Base-by-base conservation (phyloP, 2,797 vertebrate genomes). In the Capromys pilorides region DNA sequence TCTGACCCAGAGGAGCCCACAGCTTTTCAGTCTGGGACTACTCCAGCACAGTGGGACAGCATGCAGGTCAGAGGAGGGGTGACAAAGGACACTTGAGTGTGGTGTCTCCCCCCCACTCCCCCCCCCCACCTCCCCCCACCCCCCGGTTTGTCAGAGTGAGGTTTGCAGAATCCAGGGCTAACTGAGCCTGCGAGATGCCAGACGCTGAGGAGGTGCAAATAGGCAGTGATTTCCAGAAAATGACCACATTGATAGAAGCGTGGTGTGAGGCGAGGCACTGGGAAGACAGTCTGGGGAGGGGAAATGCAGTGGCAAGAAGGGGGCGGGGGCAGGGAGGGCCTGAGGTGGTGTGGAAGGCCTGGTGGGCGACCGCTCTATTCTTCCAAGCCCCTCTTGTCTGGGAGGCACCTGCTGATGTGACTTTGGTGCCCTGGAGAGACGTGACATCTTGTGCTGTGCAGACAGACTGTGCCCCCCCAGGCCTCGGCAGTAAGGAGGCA, bases 281-380 rank as follows among this genome's bases (percentile, higher is more conserved):
- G n/a, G 36, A 13, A 81, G 33, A 91, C 45, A n/a, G 39, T 19
- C 49, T 22, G 6, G 49, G 39, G 13, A 57, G 49, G 26, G 82
- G 45, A 61, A 61, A 66, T 6, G 11, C 4, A 6, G 78, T n/a
- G 22, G 24, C 22, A n/a, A 66, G 6, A 33, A n/a, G 28, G 24
- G 12, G 33, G n/a, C n/a, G 7, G 28, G 26, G 4, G 22, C 0
- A 4, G n/a, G 49, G 4, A 5, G 21, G 21, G 18, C 71, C 18
- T 31, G 16, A 51, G 16, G 81, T 19, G 49, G 12, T 62, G 5
- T 24, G 26, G 26, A 69, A 24, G n/a, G n/a, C n/a, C n/a, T n/a
- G 14, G 14, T 22, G 19, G 39, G 61, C 22, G 4, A 6, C 69
- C n/a, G n/a, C 66, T 67, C 33, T 16, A 12, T 2, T 71, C n/a